These are phyloP conservation scores for Drosophila siamana DNA, from an alignment of 2,888 invertebrate genomes.

Conservation along the genomic window DNA sequence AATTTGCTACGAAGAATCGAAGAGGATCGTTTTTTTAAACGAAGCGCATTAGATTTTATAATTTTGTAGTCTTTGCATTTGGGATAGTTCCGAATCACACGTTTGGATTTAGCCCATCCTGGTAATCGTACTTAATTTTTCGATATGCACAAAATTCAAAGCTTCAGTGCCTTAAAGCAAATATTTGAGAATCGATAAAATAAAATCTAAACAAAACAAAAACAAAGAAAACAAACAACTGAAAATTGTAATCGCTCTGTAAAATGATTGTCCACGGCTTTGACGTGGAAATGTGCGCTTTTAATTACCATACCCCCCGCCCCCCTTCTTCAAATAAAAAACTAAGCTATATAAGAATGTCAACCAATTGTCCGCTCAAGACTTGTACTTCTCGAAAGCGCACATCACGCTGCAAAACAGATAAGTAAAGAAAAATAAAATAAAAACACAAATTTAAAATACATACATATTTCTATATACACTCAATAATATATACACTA, in stretches of 20 bases:
- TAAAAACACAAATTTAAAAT: constrained; percentile 64
- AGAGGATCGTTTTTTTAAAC: constrained; percentile 46
- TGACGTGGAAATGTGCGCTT: constrained; percentile 53
- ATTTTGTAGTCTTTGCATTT: constrained; percentile 61
- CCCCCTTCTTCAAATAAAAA: too few relatives aligned
- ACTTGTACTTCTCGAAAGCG: constrained; percentile 39
- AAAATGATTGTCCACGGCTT: constrained; percentile 41
- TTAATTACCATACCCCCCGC: constrained; percentile 6
- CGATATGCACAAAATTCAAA: constrained; percentile 81
- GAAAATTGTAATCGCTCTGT: constrained; percentile 20
- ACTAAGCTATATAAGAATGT: constrained; percentile 5
- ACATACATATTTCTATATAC: constrained; percentile 65
- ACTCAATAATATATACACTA: constrained; percentile 65
- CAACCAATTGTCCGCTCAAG: constrained; percentile 36
- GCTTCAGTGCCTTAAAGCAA: constrained; percentile 84
- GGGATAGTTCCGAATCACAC: constrained; percentile 18
- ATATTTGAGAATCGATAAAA: constrained; percentile 47
- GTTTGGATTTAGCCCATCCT: constrained; percentile 20
- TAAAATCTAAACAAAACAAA: constrained; percentile 1
- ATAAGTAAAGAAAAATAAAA: constrained; percentile 26
- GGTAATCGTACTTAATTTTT: constrained; percentile 57
- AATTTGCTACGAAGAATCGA: constrained; percentile 63
- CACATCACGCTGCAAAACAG: constrained; percentile 56
- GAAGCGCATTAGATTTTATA: constrained; percentile 51
- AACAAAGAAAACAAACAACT: constrained; percentile 27